Evolutionary conservation across 2,797 vertebrate species (phyloP), one percentile per base, ranked within the genome.

Genomic region (Xiphorhynchus erythropygius): DNA sequence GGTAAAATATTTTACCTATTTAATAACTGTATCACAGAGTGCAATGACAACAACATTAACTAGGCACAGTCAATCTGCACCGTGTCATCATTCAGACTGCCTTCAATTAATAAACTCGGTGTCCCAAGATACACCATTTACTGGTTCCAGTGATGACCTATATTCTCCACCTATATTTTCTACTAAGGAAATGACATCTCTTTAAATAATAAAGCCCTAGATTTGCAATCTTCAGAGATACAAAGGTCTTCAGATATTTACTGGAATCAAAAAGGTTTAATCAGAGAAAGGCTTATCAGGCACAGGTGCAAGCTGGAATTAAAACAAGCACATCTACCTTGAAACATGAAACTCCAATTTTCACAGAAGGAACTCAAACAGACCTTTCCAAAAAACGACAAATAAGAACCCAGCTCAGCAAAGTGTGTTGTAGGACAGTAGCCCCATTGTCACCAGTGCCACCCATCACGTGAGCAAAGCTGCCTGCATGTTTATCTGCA

Each of bases 1-100:
- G 97, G 97, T 98, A 97, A 98, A 98, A 97, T 97, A 97, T 96
- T 97, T 97, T 98, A 97, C 97, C 97, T 98, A 97, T 98, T 98
- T 98, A 97, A 98, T 98, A 97, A 97, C 95, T 97, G 96, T 95
- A 97, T 97, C 96, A 96, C 96, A 97, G 94, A 97, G 92, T 95
- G 97, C 97, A 97, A 97, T 94, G 96, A 97, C 97, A 98, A 96
- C 97, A 97, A 97, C 94, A 97, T 98, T 98, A 97, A 97, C 87
- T 94, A 95, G 82, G 89, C 87, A 95, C 65, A 92, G 95, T 97
- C 76, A 93, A 96, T 85, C 94, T 84, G 90, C 80, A 90, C 89
- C 5, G 25, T 76, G 90, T 77, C 59, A 44, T 94, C 94, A 94
- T 81, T 97, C 76, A 53, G 78, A 93, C 7, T 96, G 77, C 74